Evolutionary conservation across 2,797 vertebrate species (phyloP), one percentile per base, ranked within the genome.

Genomic region (Artibeus lituratus): DNA sequence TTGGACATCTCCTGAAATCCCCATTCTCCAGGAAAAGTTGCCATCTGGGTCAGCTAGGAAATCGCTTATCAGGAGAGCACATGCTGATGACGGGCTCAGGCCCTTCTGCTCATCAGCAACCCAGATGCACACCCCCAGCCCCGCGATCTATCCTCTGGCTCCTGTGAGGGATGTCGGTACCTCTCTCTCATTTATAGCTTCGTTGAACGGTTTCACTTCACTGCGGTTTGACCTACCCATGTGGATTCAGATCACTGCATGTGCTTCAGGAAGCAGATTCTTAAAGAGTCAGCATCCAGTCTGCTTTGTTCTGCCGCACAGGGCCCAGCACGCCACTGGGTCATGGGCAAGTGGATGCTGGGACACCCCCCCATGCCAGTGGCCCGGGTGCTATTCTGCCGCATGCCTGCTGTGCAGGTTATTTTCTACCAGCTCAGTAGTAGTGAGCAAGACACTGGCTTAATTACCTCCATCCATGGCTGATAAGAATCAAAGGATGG

Each of bases 391-490:
- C 51, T 80, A 3, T 24, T 83, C 39, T 35, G 77, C 77, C 74
- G 47, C 44, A 29, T 22, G 57, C 59, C 24, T 42, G 49, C 39
- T 69, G 53, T 32, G 7, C n/a, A 67, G 76, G 83, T 44, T 73
- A 83, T 94, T 93, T 89, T 95, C 55, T 0, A 90, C 0, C 22
- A 57, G 78, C 94, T 94, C 97, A 89, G 72, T 87, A 15, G 70
- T 1, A n/a, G 47, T 90, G 90, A 90, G 0, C 3, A 94, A 96
- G 82, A 85, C 8, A 32, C 62, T 32, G 1, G 47, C 91, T 98
- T 97, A 98, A 98, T 98, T 97, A 96, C 95, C 92, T 92, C 65
- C 90, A 81, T 92, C 98, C 97, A 98, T 97, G 95, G 84, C 87
- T 87, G 65, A 94, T 96, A 94, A 96, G 96, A 89, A 94, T 92